Evolutionary conservation across 2,113 vertebrate genomes (phyloP).

Genomic region (Todiramphus chloris): DNA sequence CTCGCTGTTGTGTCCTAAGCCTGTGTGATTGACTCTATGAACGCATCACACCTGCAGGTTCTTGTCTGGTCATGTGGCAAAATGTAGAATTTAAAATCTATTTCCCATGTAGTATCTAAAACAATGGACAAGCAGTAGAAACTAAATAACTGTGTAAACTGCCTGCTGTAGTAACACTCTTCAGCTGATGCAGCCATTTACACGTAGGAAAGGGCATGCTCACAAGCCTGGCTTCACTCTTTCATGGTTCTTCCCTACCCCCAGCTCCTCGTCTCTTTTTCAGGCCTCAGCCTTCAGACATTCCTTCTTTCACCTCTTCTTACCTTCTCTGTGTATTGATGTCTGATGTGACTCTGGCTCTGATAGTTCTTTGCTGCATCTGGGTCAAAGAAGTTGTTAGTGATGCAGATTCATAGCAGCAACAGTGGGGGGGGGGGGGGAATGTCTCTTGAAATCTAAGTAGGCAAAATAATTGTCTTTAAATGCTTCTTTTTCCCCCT

Average conservation of each 20-base stretch:
- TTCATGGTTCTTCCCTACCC: background rate
- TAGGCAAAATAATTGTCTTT: background rate
- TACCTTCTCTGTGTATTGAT: background rate
- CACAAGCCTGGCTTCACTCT: background rate
- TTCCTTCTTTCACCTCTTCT: background rate
- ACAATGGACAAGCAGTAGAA: background rate
- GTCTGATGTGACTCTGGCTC: background rate
- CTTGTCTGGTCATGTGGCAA: background rate
- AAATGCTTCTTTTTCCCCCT: background rate
- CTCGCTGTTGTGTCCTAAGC: background rate
- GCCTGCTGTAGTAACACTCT: background rate
- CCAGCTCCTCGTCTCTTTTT: background rate
- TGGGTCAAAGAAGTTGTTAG: background rate
- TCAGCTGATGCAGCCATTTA: background rate
- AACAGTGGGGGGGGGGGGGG: background rate
- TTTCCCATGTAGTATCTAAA: background rate
- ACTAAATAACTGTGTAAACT: background rate
- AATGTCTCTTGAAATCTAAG: background rate
- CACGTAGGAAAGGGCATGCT: background rate
- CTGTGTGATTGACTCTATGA: background rate
- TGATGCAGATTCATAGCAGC: conserved; percentile 28
- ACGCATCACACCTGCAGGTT: background rate
- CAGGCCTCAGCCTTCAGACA: background rate
- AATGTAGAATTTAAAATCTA: background rate
- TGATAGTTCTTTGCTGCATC: background rate